A percentile compares a stretch with the other conserved stretches of the same genome.
Evolutionary conservation across 1,140 invertebrate species (phyloP).

Genomic region (Macrotrachela quadricornifera): DNA sequence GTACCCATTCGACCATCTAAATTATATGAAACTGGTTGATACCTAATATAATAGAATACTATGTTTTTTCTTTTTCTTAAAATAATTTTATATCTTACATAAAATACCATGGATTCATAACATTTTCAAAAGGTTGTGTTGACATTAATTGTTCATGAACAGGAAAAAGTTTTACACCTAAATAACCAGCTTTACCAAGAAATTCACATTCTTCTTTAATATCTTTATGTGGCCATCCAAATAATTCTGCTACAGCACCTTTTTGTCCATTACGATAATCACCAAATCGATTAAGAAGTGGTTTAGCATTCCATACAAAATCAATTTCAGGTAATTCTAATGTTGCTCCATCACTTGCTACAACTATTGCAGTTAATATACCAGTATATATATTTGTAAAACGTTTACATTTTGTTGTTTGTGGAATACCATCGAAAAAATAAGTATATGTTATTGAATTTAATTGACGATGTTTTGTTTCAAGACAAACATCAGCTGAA

Average conservation of each 20-base stretch:
- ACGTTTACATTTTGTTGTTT: conserved; percentile 1
- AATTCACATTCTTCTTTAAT: conserved; percentile 8
- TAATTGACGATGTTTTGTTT: neutral
- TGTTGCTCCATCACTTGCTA: conserved; percentile 1
- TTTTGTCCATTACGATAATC: conserved; percentile 8
- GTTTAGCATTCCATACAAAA: conserved; percentile 1
- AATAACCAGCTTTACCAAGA: conserved; percentile 7
- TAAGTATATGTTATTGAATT: neutral
- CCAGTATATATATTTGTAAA: neutral
- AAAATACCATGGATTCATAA: conserved; percentile 1
- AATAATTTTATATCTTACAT: too few species aligned
- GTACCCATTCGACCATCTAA: too few species aligned
- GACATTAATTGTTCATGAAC: conserved; percentile 9
- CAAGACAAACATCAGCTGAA: conserved; percentile 4
- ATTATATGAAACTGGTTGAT: too few species aligned
- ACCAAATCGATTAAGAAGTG: neutral
- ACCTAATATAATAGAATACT: too few species aligned
- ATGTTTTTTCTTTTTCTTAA: too few species aligned
- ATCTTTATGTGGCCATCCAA: conserved; percentile 7
- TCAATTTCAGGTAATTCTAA: conserved; percentile 2
- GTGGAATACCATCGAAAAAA: neutral
- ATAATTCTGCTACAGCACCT: conserved; percentile 6
- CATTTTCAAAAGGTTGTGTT: conserved; percentile 3
- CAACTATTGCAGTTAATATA: neutral
- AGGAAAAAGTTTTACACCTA: conserved; percentile 8